Conservation (phyloP, 2,888 invertebrate genomes). For the Dasysyrphus tricinctus region DNA sequence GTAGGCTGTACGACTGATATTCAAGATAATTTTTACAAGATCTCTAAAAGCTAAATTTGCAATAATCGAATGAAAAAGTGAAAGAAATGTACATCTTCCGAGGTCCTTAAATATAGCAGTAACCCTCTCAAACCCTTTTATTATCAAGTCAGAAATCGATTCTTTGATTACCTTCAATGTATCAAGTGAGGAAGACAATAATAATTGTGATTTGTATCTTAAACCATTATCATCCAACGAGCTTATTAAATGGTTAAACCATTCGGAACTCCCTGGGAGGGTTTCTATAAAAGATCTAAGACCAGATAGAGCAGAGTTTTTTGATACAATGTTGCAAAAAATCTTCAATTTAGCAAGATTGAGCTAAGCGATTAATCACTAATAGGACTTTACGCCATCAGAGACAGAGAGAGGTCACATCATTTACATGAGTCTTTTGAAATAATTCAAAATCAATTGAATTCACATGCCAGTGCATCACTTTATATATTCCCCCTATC, state of each 20-base stretch:
- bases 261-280: not conserved
- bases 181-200: too few relatives aligned
- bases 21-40: too few relatives aligned
- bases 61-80: too few relatives aligned
- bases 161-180: too few relatives aligned
- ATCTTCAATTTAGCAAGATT: not conserved
- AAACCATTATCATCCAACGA: not conserved
- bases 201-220: not conserved
- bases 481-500: not conserved
- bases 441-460: slow-evolving; percentile 60
- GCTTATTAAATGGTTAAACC: not conserved
- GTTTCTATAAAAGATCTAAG: not conserved
- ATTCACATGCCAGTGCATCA: slow-evolving; percentile 54
- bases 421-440: slow-evolving; percentile 16
- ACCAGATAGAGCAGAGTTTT: not conserved
- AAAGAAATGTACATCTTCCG: too few relatives aligned
- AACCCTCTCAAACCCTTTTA: too few relatives aligned
- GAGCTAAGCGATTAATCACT: slow-evolving; percentile 16
- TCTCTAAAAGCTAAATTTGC: too few relatives aligned
- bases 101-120: too few relatives aligned
- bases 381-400: not conserved
- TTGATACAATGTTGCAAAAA: slow-evolving; percentile 7
- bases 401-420: not conserved
- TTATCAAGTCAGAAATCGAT: too few relatives aligned
- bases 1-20: too few relatives aligned